A percentile compares a stretch with the other conserved stretches of the same genome.
Evolutionary conservation across 2,888 invertebrate species (phyloP).

Genomic region (Heliconius erato): DNA sequence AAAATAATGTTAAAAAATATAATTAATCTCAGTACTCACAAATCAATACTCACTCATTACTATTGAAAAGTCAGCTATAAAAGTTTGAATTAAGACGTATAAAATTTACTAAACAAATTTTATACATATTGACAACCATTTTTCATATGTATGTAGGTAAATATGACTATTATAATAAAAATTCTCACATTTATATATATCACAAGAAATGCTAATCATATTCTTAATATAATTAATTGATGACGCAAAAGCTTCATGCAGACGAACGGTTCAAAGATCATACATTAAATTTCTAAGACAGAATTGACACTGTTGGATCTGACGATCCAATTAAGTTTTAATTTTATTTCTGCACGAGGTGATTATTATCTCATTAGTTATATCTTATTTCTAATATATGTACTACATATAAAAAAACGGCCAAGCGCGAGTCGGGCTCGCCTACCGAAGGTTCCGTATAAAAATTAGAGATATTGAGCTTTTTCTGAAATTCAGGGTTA

Average conservation of each 20-base stretch:
- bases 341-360: background rate
- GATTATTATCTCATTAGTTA: background rate
- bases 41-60: too few species aligned
- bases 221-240: constrained; percentile 36
- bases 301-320: constrained; percentile 27
- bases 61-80: too few species aligned
- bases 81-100: too few species aligned
- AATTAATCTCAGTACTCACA: too few species aligned
- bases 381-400: background rate
- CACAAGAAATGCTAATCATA: background rate
- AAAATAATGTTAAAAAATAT: too few species aligned
- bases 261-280: constrained; percentile 57
- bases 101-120: too few species aligned
- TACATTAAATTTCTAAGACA: constrained; percentile 70
- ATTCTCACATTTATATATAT: background rate
- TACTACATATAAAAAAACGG: too few species aligned
- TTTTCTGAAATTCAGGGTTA: too few species aligned
- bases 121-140: background rate
- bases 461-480: too few species aligned
- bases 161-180: background rate
- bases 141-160: background rate
- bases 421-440: too few species aligned
- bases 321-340: constrained; percentile 38
- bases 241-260: constrained; percentile 35
- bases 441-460: too few species aligned